A percentile compares a stretch with the other conserved stretches of the same genome.
Conservation (phyloP, 2,888 invertebrate genomes). For the Trichopria drosophilae region DNA sequence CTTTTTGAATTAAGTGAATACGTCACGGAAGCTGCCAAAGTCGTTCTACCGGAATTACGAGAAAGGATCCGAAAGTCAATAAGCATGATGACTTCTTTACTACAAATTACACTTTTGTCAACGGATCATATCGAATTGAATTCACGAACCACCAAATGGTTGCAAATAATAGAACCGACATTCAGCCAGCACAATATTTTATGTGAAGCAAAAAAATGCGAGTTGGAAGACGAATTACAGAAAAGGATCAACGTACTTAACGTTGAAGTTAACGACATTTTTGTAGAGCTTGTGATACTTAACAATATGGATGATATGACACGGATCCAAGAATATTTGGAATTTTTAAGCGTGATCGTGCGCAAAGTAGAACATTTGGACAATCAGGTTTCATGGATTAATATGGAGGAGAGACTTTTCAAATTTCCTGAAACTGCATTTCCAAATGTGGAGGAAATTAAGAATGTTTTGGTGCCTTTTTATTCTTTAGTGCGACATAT, state of each 20-base stretch:
- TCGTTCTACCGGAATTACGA: conserved; percentile 58
- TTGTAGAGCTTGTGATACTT: conserved; percentile 61
- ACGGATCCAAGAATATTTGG: conserved; percentile 61
- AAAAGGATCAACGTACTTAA: conserved; percentile 60
- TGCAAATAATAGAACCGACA: conserved; percentile 61
- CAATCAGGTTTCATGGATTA: conserved; percentile 61
- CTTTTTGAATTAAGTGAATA: conserved; percentile 62
- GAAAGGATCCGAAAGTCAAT: conserved; percentile 56
- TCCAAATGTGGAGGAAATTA: conserved; percentile 62
- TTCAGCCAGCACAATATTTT: conserved; percentile 61
- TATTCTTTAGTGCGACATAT: conserved; percentile 58
- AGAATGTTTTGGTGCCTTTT: conserved; percentile 49
- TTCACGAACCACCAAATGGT: conserved; percentile 61
- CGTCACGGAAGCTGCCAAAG: conserved; percentile 60
- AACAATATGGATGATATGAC: conserved; percentile 63
- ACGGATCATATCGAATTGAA: conserved; percentile 62
- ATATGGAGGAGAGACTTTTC: conserved; percentile 64
- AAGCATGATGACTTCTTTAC: conserved; percentile 51
- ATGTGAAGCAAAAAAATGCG: conserved; percentile 62
- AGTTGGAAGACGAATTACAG: conserved; percentile 62
- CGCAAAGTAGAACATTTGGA: conserved; percentile 59
- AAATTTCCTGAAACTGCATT: conserved; percentile 64
- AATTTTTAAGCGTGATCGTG: conserved; percentile 59
- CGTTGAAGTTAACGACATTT: conserved; percentile 60
- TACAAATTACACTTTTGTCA: conserved; percentile 59